These are phyloP conservation scores for Zaprionus camerounensis DNA, from an alignment of 1,140 invertebrate genomes.

Conservation along the genomic window DNA sequence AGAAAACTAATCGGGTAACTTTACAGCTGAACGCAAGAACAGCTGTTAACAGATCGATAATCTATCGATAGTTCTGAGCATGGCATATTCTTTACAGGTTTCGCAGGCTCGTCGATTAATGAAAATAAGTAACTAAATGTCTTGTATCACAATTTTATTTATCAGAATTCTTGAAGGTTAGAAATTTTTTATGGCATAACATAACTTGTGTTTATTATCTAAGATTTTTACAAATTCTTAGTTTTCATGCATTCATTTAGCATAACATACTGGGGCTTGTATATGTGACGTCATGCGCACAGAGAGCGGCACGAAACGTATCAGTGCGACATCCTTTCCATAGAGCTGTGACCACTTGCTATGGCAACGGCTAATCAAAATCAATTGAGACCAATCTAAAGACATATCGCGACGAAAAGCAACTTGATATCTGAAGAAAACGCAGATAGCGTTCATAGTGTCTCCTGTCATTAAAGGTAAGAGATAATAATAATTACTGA, in stretches of 20 bases:
- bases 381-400: slow-evolving; percentile 68
- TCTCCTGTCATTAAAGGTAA: slow-evolving; percentile 23
- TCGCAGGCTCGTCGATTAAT: too few species aligned
- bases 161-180: too few species aligned
- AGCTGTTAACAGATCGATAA: not conserved
- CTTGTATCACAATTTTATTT: too few species aligned
- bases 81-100: not conserved
- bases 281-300: slow-evolving; percentile 26
- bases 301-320: not conserved
- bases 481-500: slow-evolving; percentile 39
- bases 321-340: not conserved
- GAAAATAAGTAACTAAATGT: too few species aligned
- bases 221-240: not conserved
- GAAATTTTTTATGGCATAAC: too few species aligned
- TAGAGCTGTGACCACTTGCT: not conserved
- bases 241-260: not conserved
- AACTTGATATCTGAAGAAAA: not conserved
- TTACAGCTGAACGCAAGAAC: not conserved
- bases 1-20: slow-evolving; percentile 10
- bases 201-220: not conserved
- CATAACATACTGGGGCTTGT: not conserved
- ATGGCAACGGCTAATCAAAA: slow-evolving; percentile 47
- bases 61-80: not conserved
- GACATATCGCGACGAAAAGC: not conserved
- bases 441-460: slow-evolving; percentile 26